A percentile compares a stretch with the other conserved stretches of the same genome.
Evolutionary conservation across 2,113 vertebrate species (phyloP).

Genomic region (Chloebia gouldiae): DNA sequence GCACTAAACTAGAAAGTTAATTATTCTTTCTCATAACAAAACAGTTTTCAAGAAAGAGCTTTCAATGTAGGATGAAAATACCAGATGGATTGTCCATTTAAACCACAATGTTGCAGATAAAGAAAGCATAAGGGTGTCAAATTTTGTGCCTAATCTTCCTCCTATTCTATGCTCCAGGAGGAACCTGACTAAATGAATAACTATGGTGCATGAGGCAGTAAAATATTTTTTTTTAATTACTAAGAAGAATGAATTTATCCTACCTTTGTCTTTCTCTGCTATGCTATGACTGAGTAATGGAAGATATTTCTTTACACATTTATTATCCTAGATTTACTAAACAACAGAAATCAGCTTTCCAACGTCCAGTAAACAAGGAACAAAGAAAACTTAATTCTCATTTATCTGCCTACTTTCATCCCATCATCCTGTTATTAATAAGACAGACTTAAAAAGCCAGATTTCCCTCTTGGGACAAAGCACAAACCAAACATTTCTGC

Average conservation of each 20-base stretch:
- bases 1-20: not conserved
- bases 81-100: conserved; percentile 24
- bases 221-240: not conserved
- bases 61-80: conserved; percentile 8
- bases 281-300: not conserved
- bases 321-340: not conserved
- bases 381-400: not conserved
- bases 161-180: not conserved
- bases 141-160: not conserved
- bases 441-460: not conserved
- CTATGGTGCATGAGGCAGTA: not conserved
- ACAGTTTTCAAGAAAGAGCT: not conserved
- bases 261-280: not conserved
- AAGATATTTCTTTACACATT: not conserved
- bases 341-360: not conserved
- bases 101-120: not conserved
- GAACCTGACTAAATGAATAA: not conserved
- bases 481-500: not conserved
- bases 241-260: not conserved
- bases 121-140: conserved; percentile 9
- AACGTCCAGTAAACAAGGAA: not conserved
- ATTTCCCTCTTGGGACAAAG: not conserved
- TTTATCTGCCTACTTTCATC: not conserved
- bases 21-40: conserved; percentile 3
- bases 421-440: not conserved